Percentiles rank a stretch among this genome's conserved stretches.
Conservation (phyloP, 2,797 vertebrate species). For the Phrynocephalus guinanensis region DNA sequence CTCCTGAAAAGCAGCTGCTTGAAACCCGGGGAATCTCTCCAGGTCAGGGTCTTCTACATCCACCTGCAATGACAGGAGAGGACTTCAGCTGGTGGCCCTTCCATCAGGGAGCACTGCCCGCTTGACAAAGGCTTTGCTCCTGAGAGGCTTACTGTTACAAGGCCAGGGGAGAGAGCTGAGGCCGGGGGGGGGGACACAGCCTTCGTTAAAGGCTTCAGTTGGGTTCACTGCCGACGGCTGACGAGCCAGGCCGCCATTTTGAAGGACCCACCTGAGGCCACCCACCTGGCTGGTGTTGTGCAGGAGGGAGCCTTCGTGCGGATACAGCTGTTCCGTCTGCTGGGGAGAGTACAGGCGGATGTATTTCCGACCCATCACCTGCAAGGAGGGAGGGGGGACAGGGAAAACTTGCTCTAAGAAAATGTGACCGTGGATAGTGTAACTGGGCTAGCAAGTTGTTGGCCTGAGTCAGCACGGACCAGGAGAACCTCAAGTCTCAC, state of each 20-base stretch:
- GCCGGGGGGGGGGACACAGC: neutral
- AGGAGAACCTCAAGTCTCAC: too few relatives aligned
- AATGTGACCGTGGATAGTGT: too few relatives aligned
- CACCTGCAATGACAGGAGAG: slow-evolving; percentile 79
- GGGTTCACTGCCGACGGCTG: neutral
- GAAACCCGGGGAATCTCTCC: slow-evolving; percentile 86
- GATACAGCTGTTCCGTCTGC: slow-evolving; percentile 89
- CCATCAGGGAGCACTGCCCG: neutral
- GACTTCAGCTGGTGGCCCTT: neutral
- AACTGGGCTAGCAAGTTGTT: too few relatives aligned
- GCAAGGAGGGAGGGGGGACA: slow-evolving; percentile 17
- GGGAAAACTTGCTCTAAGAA: too few relatives aligned
- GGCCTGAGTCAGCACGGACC: too few relatives aligned
- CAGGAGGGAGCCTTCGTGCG: slow-evolving; percentile 91
- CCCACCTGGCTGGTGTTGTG: slow-evolving; percentile 97
- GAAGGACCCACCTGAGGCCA: neutral
- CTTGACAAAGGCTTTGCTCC: too few relatives aligned
- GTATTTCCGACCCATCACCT: slow-evolving; percentile 96
- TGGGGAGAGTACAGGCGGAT: slow-evolving; percentile 88
- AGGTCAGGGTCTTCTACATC: slow-evolving; percentile 90
- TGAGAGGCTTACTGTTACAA: neutral
- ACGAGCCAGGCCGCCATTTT: neutral
- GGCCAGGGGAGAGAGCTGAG: too few relatives aligned
- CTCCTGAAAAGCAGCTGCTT: slow-evolving; percentile 83
- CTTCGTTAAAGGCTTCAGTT: neutral